These are phyloP conservation scores for Caradrina clavipalpis DNA, from an alignment of 2,888 invertebrate species.

Conservation along the genomic window DNA sequence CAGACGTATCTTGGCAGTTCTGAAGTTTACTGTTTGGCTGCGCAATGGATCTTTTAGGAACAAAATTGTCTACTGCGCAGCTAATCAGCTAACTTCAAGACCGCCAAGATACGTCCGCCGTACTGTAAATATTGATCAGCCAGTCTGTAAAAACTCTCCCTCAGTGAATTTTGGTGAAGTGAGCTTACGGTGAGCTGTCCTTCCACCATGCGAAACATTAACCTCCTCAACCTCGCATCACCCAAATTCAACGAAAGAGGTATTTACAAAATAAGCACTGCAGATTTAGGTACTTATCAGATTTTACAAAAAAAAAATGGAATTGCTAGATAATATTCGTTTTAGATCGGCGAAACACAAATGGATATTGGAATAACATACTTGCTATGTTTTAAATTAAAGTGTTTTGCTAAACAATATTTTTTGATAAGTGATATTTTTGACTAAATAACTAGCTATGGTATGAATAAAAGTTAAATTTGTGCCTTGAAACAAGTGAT, in stretches of 20 bases:
- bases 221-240: too few relatives aligned
- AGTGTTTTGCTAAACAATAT: not conserved
- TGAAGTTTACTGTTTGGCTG: too few relatives aligned
- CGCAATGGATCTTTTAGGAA: too few relatives aligned
- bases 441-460: slow-evolving; percentile 3
- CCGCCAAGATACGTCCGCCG: too few relatives aligned
- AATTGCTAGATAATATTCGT: slow-evolving; percentile 1
- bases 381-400: not conserved
- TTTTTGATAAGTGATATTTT: not conserved
- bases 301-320: not conserved
- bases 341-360: not conserved
- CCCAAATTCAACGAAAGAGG: not conserved
- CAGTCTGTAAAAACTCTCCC: too few relatives aligned
- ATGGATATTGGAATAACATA: not conserved
- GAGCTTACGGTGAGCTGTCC: too few relatives aligned
- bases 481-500: slow-evolving; percentile 58
- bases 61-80: too few relatives aligned
- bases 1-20: too few relatives aligned
- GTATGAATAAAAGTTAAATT: slow-evolving; percentile 19
- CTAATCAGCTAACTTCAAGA: too few relatives aligned
- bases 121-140: too few relatives aligned
- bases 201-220: too few relatives aligned
- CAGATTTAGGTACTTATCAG: not conserved
- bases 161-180: too few relatives aligned
- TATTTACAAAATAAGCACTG: not conserved